Evolutionary conservation across 2,888 invertebrate species (phyloP).

Genomic region (Andricus quercusramuli): DNA sequence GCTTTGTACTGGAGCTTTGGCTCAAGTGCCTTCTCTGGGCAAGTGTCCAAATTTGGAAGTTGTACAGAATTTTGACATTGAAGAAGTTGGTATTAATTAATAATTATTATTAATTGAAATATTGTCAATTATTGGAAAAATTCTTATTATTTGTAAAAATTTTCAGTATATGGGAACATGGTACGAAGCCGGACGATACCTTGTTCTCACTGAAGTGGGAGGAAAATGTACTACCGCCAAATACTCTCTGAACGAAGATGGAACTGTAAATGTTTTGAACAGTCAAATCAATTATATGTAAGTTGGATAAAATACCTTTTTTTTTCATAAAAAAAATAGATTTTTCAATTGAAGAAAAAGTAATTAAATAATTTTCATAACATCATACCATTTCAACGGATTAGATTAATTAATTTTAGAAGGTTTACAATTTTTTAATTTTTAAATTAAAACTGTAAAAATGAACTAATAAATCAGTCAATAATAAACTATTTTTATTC

Average conservation of each 20-base stretch:
- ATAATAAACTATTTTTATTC: background rate
- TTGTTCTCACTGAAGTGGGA: conserved; percentile 86
- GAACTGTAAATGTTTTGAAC: conserved; percentile 77
- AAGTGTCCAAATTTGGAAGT: conserved; percentile 84
- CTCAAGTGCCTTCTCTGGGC: conserved; percentile 84
- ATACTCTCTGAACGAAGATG: conserved; percentile 80
- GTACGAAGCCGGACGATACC: conserved; percentile 89
- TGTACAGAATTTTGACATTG: conserved; percentile 82
- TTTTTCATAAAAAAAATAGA: no score
- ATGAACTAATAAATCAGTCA: no score
- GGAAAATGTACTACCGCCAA: conserved; percentile 87
- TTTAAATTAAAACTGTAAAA: no score
- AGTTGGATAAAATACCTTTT: conserved; percentile 63
- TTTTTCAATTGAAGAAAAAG: no score
- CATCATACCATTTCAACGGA: no score
- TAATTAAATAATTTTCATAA: no score
- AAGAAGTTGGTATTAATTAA: conserved; percentile 79
- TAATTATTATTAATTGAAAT: no score
- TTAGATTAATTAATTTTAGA: no score
- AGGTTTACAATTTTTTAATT: no score
- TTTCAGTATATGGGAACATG: conserved; percentile 87
- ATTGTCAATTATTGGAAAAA: background rate
- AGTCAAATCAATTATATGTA: conserved; percentile 78
- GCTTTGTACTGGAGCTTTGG: conserved; percentile 59
- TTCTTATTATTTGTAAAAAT: background rate